phyloP scores from a whole-genome alignment of 2,888 invertebrate species.

The Chrysolina americana region DNA sequence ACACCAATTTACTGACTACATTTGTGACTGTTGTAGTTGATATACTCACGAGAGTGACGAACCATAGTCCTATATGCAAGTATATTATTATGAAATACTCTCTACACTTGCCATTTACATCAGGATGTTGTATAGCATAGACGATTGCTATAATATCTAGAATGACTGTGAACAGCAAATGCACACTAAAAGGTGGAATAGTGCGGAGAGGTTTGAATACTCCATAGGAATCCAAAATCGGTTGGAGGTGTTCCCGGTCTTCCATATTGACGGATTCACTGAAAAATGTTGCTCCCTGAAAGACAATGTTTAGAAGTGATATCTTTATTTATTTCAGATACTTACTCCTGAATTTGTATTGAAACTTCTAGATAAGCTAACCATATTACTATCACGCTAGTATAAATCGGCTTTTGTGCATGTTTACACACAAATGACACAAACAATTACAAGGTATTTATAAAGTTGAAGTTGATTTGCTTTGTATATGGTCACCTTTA shows the following conservation, averaged over 20 bases:
- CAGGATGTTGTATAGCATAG: constrained; percentile 65
- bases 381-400: constrained; percentile 52
- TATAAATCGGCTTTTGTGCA: neutral
- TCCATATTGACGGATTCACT: constrained; percentile 68
- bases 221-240: constrained; percentile 66
- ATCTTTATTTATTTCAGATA: constrained; percentile 61
- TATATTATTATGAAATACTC: constrained; percentile 76
- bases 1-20: neutral
- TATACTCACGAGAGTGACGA: constrained; percentile 72
- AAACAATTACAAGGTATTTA: neutral
- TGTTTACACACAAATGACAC: neutral
- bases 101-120: constrained; percentile 69
- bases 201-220: constrained; percentile 66
- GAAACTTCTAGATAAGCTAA: constrained; percentile 62
- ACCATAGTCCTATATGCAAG: constrained; percentile 74
- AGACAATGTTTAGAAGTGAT: constrained; percentile 20
- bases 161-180: constrained; percentile 61
- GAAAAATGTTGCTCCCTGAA: constrained; percentile 69
- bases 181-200: constrained; percentile 61
- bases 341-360: constrained; percentile 63
- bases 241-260: constrained; percentile 65
- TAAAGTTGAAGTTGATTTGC: too few species aligned
- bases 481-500: too few species aligned
- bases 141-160: constrained; percentile 65
- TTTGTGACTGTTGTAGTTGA: neutral